These are phyloP conservation scores for Dasyornis broadbenti DNA, from an alignment of 2,113 vertebrate genomes.

Conservation along the genomic window DNA sequence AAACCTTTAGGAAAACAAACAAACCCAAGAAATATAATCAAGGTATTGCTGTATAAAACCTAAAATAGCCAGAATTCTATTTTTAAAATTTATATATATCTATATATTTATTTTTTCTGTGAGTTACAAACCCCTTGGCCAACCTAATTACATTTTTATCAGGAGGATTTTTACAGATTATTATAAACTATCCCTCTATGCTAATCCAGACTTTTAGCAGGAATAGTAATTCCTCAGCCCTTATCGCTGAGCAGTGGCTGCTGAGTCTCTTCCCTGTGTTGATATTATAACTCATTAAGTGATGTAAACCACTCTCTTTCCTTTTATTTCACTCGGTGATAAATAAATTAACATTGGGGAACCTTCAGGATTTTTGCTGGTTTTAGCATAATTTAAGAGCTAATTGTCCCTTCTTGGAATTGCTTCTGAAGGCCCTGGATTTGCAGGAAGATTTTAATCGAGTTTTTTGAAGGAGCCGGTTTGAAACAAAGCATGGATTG, in stretches of 20 bases:
- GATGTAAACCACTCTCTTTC: not conserved
- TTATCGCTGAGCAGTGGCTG: not conserved
- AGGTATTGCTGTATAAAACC: not conserved
- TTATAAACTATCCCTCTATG: not conserved
- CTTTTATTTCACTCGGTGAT: not conserved
- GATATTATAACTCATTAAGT: not conserved
- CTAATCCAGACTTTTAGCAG: not conserved
- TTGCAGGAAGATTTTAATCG: not conserved
- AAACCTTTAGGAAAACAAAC: not conserved
- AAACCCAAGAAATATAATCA: not conserved
- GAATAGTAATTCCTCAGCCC: not conserved
- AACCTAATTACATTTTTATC: slow-evolving; percentile 11
- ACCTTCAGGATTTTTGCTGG: not conserved
- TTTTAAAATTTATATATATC: not conserved
- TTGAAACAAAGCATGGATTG: not conserved
- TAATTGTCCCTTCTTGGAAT: not conserved
- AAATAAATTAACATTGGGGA: not conserved
- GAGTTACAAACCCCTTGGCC: not conserved
- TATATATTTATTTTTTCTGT: not conserved
- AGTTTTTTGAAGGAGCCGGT: not conserved
- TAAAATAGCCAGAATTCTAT: not conserved
- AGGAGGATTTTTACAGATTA: slow-evolving; percentile 10
- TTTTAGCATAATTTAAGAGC: not conserved
- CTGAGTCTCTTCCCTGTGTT: not conserved
- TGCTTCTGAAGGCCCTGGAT: not conserved